Evolutionary conservation across 2,797 vertebrate species (phyloP), one percentile per base, ranked within the genome.

Genomic region (Nothura maculosa): DNA sequence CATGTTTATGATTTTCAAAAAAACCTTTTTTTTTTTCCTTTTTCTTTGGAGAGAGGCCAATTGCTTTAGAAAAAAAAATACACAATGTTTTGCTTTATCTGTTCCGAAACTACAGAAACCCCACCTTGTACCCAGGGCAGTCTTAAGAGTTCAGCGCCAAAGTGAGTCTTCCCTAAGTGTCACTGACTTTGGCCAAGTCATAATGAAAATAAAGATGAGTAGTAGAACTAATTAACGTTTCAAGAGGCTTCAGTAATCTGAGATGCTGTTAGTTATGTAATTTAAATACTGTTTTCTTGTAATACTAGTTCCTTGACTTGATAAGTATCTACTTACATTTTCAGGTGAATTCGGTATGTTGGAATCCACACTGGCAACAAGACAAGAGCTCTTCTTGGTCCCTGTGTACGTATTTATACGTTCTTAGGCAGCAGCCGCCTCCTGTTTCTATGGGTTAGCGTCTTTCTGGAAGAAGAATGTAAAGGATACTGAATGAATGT

Each of bases 241-340:
- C 87, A 91, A 86, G 67, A 95, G 70, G 43, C 42, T 88, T 66
- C 34, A 32, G 47, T 86, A 90, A 90, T 63, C 69, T 47, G 67
- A 81, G 45, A 63, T 43, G 48, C 43, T 89, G 64, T 45, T 92
- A 79, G 45, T 81, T 94, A 69, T 40, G 28, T 58, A 80, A 95
- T 90, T 89, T 80, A 82, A 94, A 90, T 82, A 62, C 12, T 15
- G 60, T 82, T 90, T 96, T 94, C 72, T 87, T 70, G 84, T 81
- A 85, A 50, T 80, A 89, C 68, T 72, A 85, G 89, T 96, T 95
- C 64, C 45, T 77, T 61, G 45, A n/a, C 28, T 85, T 85, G 89
- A 85, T 89, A 85, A 67, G 47, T 61, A 84, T 76, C 81, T 95
- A 25, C 76, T 80, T 74, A 61, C 12, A 38, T 88, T 90, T 92